Conservation (phyloP, 2,888 invertebrate genomes). For the Hipparchia sbordonii region DNA sequence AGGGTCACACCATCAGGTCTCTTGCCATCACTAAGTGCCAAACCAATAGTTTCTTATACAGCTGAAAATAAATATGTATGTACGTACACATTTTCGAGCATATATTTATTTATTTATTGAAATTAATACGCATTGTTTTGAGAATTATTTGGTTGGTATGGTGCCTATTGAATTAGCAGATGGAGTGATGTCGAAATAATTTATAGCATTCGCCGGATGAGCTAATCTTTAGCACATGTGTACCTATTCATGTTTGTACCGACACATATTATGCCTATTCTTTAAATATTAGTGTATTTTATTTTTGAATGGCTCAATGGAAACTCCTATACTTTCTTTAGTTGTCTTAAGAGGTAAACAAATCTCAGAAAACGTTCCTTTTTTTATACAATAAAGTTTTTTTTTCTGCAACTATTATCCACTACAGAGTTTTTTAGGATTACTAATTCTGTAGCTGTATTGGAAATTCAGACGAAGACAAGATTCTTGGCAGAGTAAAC, state of each 20-base stretch:
- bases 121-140: background rate
- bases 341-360: no score
- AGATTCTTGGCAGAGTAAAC: constrained; percentile 10
- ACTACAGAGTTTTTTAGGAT: no score
- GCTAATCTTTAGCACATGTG: constrained; percentile 17
- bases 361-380: background rate
- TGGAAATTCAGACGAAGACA: background rate
- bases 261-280: background rate
- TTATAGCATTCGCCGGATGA: constrained; percentile 9
- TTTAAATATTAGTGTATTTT: background rate
- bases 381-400: background rate
- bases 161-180: background rate
- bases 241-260: constrained; percentile 3
- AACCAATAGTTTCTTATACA: no score
- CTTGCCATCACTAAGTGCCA: no score
- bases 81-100: no score
- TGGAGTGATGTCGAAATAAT: constrained; percentile 8
- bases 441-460: no score
- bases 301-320: background rate
- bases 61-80: no score
- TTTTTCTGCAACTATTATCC: background rate
- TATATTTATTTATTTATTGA: background rate
- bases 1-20: no score
- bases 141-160: background rate
- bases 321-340: background rate